A percentile compares a stretch with the other conserved stretches of the same genome.
phyloP scores from a whole-genome alignment of 1,140 invertebrate species.

The Trichonephila clavata region DNA sequence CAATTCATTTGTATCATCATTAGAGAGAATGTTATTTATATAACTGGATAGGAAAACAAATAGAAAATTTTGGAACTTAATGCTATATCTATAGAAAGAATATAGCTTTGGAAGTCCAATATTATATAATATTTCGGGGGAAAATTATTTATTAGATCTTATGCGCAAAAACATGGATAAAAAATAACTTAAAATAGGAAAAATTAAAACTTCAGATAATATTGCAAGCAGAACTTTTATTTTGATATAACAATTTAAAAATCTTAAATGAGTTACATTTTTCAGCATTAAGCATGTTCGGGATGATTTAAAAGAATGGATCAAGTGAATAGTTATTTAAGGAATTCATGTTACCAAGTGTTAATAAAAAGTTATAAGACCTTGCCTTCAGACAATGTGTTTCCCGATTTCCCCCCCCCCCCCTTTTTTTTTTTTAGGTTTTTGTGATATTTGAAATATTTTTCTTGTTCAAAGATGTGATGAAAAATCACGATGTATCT shows the following conservation, averaged over 20 bases:
- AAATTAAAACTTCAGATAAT: no score
- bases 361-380: not conserved
- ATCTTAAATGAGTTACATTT: no score
- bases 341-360: constrained; percentile 2
- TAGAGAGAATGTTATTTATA: not conserved
- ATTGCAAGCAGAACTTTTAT: no score
- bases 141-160: not conserved
- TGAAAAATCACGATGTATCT: not conserved
- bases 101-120: constrained; percentile 18
- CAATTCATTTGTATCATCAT: not conserved
- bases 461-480: not conserved
- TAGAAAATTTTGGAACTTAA: constrained; percentile 19
- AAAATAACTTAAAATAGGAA: not conserved
- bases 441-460: constrained; percentile 1
- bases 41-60: constrained; percentile 12
- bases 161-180: not conserved
- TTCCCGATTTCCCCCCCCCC: not conserved
- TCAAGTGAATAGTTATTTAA: not conserved
- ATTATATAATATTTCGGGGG: no score
- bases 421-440: not conserved
- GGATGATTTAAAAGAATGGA: not conserved
- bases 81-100: constrained; percentile 2
- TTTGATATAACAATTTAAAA: no score
- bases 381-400: not conserved
- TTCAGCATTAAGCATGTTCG: no score